These are phyloP conservation scores for Epinotia bilunana DNA, from an alignment of 2,888 invertebrate species.

Conservation along the genomic window DNA sequence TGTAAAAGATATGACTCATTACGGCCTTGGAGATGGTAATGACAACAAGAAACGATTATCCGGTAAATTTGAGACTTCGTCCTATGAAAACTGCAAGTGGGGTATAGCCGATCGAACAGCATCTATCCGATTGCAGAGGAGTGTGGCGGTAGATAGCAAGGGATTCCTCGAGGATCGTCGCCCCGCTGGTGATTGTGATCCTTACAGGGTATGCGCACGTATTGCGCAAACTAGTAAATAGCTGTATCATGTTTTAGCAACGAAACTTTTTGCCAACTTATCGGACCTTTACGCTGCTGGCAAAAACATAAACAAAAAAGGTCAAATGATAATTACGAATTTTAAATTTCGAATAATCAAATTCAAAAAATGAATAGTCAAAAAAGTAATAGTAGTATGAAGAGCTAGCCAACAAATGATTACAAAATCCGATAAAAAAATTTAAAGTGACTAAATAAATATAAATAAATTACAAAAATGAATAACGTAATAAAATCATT, in stretches of 20 bases:
- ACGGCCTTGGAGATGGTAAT: slow-evolving; percentile 94
- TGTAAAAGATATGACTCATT: slow-evolving; percentile 92
- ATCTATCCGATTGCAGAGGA: slow-evolving; percentile 96
- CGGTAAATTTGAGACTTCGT: slow-evolving; percentile 97
- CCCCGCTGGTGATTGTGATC: slow-evolving; percentile 96
- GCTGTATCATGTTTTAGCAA: slow-evolving; percentile 5
- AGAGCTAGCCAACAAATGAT: not conserved
- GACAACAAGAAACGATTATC: slow-evolving; percentile 98
- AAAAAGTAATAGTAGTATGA: no score
- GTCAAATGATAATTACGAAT: not conserved
- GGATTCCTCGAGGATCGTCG: slow-evolving; percentile 98
- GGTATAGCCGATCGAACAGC: slow-evolving; percentile 96
- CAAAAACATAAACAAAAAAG: not conserved
- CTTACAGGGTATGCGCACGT: slow-evolving; percentile 86
- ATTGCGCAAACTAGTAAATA: slow-evolving; percentile 66
- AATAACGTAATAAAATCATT: slow-evolving; percentile 4
- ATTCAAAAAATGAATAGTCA: not conserved
- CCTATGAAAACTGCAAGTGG: slow-evolving; percentile 93
- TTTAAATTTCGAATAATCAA: slow-evolving; percentile 6
- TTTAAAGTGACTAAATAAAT: not conserved
- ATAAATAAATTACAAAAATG: slow-evolving; percentile 6
- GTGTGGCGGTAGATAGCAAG: slow-evolving; percentile 92
- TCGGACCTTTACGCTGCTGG: not conserved
- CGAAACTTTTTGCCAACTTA: not conserved
- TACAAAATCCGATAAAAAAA: not conserved